Evolutionary conservation across 2,797 vertebrate species (phyloP).

Genomic region (Acomys russatus): DNA sequence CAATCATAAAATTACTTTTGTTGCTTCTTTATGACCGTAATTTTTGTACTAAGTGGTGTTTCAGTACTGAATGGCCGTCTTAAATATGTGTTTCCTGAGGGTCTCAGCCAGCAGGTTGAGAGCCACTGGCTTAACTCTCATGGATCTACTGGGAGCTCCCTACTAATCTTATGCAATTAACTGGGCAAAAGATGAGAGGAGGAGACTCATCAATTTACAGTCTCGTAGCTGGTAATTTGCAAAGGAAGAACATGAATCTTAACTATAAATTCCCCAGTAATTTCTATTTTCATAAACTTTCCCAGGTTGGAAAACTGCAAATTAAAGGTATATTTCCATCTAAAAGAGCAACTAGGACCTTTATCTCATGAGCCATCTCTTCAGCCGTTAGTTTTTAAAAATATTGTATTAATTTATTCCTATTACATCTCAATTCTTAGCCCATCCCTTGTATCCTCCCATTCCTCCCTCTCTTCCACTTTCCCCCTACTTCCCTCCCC

Average conservation of each 20-base stretch:
- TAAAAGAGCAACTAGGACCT: neutral
- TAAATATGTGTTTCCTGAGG: neutral
- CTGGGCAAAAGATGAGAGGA: neutral
- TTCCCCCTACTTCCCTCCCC: too few relatives aligned
- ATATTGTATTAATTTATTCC: too few relatives aligned
- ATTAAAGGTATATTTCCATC: neutral
- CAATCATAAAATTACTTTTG: neutral
- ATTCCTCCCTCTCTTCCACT: too few relatives aligned
- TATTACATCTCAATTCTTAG: too few relatives aligned
- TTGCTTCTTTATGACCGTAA: neutral
- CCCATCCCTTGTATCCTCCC: too few relatives aligned
- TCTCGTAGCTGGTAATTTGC: neutral
- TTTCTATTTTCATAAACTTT: neutral
- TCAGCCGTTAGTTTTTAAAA: neutral
- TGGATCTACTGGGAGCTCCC: neutral
- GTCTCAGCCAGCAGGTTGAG: neutral
- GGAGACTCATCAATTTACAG: neutral
- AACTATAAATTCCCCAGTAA: neutral
- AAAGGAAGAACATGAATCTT: neutral
- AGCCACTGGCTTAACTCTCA: neutral
- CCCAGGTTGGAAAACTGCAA: neutral
- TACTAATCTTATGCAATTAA: neutral
- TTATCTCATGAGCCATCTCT: too few relatives aligned
- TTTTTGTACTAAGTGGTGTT: neutral
- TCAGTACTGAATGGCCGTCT: neutral